phyloP scores from a whole-genome alignment of 2,888 invertebrate genomes.

The Patella depressa region DNA sequence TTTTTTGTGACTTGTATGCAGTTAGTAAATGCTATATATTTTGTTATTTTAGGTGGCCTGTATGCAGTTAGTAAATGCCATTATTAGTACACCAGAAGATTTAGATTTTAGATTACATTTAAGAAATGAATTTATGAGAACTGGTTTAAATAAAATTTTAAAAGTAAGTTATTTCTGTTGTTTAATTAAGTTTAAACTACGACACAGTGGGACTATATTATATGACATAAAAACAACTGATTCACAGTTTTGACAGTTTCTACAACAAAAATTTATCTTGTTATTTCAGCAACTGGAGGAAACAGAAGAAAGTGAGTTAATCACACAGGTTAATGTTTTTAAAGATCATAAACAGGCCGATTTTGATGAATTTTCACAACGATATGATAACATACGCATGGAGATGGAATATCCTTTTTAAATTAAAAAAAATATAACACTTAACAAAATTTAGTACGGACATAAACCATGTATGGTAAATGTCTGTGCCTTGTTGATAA shows the following conservation, averaged over 20 bases:
- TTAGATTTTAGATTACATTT: constrained; percentile 93
- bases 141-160: constrained; percentile 88
- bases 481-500: too few species aligned
- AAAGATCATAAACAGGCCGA: constrained; percentile 91
- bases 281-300: constrained; percentile 58
- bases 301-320: constrained; percentile 74
- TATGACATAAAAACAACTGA: too few species aligned
- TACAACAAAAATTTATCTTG: neutral
- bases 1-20: too few species aligned
- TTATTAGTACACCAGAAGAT: constrained; percentile 87
- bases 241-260: too few species aligned
- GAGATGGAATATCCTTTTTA: constrained; percentile 81
- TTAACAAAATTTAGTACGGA: too few species aligned
- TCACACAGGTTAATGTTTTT: constrained; percentile 90
- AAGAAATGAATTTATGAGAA: constrained; percentile 94
- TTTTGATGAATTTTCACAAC: constrained; percentile 90
- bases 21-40: constrained; percentile 33
- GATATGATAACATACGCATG: constrained; percentile 91
- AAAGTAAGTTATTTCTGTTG: constrained; percentile 71
- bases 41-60: constrained; percentile 80
- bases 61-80: constrained; percentile 94
- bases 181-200: too few species aligned
- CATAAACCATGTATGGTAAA: too few species aligned
- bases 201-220: too few species aligned
- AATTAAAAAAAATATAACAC: too few species aligned